phyloP scores from a whole-genome alignment of 2,797 vertebrate species.

The Mormyrus hasselquistii region DNA sequence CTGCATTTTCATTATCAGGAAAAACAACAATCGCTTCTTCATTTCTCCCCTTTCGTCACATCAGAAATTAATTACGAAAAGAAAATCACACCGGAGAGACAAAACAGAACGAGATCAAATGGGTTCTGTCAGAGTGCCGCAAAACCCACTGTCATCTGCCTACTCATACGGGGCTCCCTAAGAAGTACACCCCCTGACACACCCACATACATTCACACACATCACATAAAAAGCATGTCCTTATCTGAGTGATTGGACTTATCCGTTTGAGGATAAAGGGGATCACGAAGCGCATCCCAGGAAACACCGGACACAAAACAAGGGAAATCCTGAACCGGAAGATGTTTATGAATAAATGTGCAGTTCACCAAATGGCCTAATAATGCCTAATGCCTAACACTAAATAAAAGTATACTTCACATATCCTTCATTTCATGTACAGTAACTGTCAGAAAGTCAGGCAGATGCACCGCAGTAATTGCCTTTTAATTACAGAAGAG shows the following conservation, averaged over 20 bases:
- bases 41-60: constrained; percentile 13
- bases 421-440: background rate
- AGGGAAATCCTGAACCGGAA: background rate
- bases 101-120: constrained; percentile 13
- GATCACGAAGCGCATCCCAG: background rate
- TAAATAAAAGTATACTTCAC: background rate
- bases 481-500: background rate
- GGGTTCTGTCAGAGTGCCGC: background rate
- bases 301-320: background rate
- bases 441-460: background rate
- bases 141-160: background rate
- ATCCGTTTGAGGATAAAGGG: background rate
- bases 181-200: background rate
- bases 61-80: background rate
- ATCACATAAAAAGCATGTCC: too few relatives aligned
- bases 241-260: background rate
- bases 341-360: background rate
- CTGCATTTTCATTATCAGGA: background rate
- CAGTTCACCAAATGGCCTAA: background rate
- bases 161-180: background rate
- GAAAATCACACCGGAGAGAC: background rate
- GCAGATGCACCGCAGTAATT: background rate
- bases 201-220: background rate
- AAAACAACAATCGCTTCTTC: background rate
- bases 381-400: background rate